These are phyloP conservation scores for Danio albolineatus DNA, from an alignment of 2,797 vertebrate species.

Conservation along the genomic window DNA sequence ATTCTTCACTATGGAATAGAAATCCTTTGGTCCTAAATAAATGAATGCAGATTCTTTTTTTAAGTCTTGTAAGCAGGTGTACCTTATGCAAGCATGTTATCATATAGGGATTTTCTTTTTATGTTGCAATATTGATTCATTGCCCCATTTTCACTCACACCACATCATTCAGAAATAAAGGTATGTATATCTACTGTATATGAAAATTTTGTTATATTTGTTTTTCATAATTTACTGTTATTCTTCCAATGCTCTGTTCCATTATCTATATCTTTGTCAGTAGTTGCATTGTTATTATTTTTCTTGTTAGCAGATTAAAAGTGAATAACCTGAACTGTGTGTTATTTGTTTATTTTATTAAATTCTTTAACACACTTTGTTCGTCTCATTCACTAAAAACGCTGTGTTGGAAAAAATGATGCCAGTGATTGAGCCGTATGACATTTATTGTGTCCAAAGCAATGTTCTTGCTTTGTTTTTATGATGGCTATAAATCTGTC, in stretches of 20 bases:
- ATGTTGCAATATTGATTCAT: conserved; percentile 62
- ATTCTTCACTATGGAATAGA: conserved; percentile 26
- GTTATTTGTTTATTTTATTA: not conserved
- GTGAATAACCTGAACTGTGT: not conserved
- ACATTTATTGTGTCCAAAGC: not conserved
- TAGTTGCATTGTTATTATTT: not conserved
- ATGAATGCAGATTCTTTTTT: not conserved
- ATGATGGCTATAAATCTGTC: not conserved
- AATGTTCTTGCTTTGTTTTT: not conserved
- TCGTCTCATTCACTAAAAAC: not conserved
- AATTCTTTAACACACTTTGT: not conserved
- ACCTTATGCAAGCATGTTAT: conserved; percentile 7
- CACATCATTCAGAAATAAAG: conserved; percentile 52
- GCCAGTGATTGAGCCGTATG: not conserved
- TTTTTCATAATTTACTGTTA: not conserved
- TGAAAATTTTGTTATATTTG: not conserved
- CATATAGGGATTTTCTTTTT: conserved; percentile 50
- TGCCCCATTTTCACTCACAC: conserved; percentile 35
- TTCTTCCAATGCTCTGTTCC: not conserved
- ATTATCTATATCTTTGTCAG: not conserved
- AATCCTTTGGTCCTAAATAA: not conserved
- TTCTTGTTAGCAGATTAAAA: not conserved
- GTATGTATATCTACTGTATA: conserved; percentile 37
- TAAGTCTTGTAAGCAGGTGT: conserved; percentile 18
- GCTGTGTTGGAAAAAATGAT: not conserved